phyloP scores from a whole-genome alignment of 2,888 invertebrate species.

The Phasia obesa region DNA sequence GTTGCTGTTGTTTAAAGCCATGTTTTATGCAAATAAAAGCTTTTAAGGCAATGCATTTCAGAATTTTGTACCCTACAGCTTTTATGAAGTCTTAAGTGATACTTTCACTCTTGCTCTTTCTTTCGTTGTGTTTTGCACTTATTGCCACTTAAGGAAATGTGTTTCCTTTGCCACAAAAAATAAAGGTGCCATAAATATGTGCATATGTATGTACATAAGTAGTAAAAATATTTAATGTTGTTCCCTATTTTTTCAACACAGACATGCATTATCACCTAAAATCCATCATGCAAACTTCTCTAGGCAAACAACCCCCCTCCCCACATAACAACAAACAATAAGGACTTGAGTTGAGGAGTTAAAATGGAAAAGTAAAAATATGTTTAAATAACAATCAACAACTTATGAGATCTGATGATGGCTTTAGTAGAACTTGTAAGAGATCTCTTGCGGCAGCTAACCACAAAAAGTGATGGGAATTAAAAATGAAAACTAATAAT shows the following conservation, averaged over 20 bases:
- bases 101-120: conserved; percentile 16
- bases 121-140: background rate
- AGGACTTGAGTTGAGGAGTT: conserved; percentile 42
- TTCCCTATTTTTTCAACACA: conserved; percentile 33
- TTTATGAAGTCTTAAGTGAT: conserved; percentile 53
- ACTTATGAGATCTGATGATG: conserved; percentile 15
- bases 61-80: conserved; percentile 6
- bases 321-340: conserved; percentile 10
- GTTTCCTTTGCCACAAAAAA: conserved; percentile 24
- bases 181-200: conserved; percentile 37
- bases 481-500: background rate
- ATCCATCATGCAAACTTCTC: conserved; percentile 15
- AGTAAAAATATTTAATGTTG: conserved; percentile 5
- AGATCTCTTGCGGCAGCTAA: conserved; percentile 5
- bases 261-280: conserved; percentile 39
- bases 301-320: background rate
- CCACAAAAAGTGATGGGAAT: conserved; percentile 27
- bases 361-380: conserved; percentile 14
- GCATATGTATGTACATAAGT: background rate
- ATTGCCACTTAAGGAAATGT: conserved; percentile 32
- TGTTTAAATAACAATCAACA: conserved; percentile 48
- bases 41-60: background rate
- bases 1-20: background rate
- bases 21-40: background rate
- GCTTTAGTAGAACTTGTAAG: conserved; percentile 10